A percentile compares a stretch with the other conserved stretches of the same genome.
phyloP scores from a whole-genome alignment of 2,113 vertebrate genomes.

The Furnarius figulus region DNA sequence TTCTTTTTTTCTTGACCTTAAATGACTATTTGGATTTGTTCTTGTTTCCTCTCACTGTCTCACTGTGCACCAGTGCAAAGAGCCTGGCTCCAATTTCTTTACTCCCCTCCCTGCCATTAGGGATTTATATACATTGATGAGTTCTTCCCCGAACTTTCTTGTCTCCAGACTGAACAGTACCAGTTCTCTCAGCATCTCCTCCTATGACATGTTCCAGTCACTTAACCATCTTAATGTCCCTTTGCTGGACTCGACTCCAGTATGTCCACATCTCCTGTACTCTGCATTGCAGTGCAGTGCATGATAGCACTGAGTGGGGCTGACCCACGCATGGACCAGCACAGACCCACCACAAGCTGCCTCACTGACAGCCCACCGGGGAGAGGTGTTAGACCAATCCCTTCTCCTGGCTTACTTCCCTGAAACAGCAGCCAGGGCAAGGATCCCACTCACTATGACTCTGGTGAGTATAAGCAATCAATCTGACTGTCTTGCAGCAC shows the following conservation, averaged over 20 bases:
- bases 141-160: neutral
- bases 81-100: neutral
- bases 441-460: neutral
- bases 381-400: neutral
- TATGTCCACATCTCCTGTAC: neutral
- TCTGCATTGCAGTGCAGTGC: neutral
- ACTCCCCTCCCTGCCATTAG: rapidly evolving
- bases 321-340: neutral
- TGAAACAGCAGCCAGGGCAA: neutral
- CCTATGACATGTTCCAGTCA: neutral
- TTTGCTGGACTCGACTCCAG: neutral
- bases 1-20: neutral
- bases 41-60: neutral
- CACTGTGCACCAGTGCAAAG: neutral
- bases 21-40: neutral
- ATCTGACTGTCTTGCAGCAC: neutral
- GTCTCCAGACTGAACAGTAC: neutral
- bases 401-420: neutral
- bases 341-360: neutral
- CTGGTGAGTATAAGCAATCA: neutral
- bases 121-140: neutral
- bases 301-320: neutral
- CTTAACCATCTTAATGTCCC: neutral
- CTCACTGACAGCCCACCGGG: neutral
- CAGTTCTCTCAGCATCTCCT: neutral